These are phyloP conservation scores for Spisula solida DNA, from an alignment of 2,888 invertebrate species.

Conservation along the genomic window DNA sequence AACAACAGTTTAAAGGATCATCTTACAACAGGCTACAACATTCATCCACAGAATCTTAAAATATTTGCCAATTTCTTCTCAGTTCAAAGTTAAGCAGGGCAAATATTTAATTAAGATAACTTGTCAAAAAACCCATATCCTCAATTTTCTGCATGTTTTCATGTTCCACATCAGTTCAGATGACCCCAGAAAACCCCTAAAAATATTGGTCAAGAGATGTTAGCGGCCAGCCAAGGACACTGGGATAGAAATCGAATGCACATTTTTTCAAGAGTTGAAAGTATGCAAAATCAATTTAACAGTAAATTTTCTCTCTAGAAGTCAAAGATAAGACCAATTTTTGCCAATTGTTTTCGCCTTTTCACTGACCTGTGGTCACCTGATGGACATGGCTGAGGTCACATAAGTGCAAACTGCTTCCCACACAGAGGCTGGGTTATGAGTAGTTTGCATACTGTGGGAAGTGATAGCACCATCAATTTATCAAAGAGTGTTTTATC, in stretches of 20 bases:
- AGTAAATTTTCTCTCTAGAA: conserved; percentile 48
- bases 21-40: neutral
- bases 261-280: conserved; percentile 34
- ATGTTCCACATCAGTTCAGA: conserved; percentile 44
- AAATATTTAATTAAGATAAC: conserved; percentile 48
- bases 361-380: conserved; percentile 50
- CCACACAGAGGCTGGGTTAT: conserved; percentile 21
- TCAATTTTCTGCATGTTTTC: conserved; percentile 49
- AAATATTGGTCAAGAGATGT: conserved; percentile 13
- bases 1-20: neutral
- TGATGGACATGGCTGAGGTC: conserved; percentile 21
- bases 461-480: neutral
- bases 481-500: conserved; percentile 14
- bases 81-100: conserved; percentile 10
- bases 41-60: neutral
- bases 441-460: conserved; percentile 5
- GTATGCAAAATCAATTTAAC: conserved; percentile 60
- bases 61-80: neutral
- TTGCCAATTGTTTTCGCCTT: conserved; percentile 45
- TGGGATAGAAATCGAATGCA: conserved; percentile 12
- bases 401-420: conserved; percentile 39
- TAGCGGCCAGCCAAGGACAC: conserved; percentile 50
- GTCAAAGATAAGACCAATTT: conserved; percentile 26
- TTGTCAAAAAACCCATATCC: conserved; percentile 47
- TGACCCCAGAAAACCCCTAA: conserved; percentile 38